These are phyloP conservation scores for Drosophila imparisetae DNA, from an alignment of 2,888 invertebrate genomes.

Conservation along the genomic window DNA sequence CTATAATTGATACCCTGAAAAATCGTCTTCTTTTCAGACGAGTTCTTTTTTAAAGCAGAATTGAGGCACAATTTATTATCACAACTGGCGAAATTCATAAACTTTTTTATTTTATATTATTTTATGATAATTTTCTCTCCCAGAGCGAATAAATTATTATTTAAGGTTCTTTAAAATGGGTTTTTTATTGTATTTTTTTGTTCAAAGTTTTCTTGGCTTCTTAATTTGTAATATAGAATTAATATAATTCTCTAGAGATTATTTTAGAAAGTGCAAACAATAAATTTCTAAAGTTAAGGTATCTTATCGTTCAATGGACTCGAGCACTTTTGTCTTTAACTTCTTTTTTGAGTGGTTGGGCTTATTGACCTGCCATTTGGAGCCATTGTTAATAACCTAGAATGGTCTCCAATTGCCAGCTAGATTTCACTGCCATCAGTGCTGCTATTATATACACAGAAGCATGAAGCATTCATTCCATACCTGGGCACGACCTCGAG, in stretches of 20 bases:
- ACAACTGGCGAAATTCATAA: background rate
- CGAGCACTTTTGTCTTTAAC: background rate
- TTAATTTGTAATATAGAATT: too few relatives aligned
- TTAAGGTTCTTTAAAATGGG: background rate
- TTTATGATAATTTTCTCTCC: background rate
- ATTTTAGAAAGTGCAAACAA: background rate
- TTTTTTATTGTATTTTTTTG: too few relatives aligned
- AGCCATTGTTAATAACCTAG: slow-evolving; percentile 31
- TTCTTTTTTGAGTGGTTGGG: background rate
- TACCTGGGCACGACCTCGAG: slow-evolving; percentile 54
- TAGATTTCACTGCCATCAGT: slow-evolving; percentile 49
- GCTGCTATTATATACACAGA: background rate
- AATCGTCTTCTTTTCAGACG: background rate
- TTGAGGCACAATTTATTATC: background rate
- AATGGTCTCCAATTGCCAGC: slow-evolving; percentile 41
- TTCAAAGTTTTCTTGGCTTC: background rate
- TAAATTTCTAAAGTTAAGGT: background rate
- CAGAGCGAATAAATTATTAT: background rate
- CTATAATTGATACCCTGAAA: background rate
- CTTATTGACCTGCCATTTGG: slow-evolving; percentile 11
- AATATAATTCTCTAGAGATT: background rate
- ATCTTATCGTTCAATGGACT: background rate
- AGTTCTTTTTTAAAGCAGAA: background rate
- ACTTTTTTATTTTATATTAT: background rate
- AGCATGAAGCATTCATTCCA: slow-evolving; percentile 31